phyloP scores from a whole-genome alignment of 2,113 vertebrate genomes.

The Edolisoma coerulescens region DNA sequence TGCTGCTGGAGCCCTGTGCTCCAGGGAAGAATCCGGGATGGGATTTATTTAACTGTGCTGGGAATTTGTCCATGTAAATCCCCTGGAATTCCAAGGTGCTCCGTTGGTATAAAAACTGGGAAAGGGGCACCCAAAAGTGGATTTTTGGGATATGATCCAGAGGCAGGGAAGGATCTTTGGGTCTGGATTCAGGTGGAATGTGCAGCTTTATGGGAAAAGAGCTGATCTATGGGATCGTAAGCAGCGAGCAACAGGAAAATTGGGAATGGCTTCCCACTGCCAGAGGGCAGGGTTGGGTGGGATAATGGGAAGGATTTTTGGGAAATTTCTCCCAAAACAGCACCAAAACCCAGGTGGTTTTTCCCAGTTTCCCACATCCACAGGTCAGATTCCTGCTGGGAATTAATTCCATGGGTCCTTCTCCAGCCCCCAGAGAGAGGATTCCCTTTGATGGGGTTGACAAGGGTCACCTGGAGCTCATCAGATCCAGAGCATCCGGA shows the following conservation, averaged over 20 bases:
- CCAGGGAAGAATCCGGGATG: fast-evolving
- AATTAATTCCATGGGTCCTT: neutral
- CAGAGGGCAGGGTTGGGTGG: neutral
- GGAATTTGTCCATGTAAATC: fast-evolving
- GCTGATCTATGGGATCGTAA: neutral
- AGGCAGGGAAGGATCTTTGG: neutral
- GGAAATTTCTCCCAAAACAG: neutral
- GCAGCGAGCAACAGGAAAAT: neutral
- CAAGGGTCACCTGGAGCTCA: neutral
- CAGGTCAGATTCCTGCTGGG: fast-evolving
- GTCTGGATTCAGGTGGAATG: fast-evolving
- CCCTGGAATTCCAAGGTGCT: neutral
- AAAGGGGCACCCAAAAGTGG: neutral
- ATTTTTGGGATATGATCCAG: neutral
- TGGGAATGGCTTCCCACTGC: neutral
- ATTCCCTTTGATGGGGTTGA: neutral
- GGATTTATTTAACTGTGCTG: fast-evolving
- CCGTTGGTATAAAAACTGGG: neutral
- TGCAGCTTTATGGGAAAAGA: neutral
- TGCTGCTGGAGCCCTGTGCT: fast-evolving
- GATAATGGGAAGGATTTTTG: neutral
- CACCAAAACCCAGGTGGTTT: neutral
- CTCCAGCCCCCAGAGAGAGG: neutral
- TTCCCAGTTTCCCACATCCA: neutral
- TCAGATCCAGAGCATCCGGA: fast-evolving